Evolutionary conservation across 2,888 invertebrate genomes (phyloP).

Genomic region (Cyclophora albipunctata): DNA sequence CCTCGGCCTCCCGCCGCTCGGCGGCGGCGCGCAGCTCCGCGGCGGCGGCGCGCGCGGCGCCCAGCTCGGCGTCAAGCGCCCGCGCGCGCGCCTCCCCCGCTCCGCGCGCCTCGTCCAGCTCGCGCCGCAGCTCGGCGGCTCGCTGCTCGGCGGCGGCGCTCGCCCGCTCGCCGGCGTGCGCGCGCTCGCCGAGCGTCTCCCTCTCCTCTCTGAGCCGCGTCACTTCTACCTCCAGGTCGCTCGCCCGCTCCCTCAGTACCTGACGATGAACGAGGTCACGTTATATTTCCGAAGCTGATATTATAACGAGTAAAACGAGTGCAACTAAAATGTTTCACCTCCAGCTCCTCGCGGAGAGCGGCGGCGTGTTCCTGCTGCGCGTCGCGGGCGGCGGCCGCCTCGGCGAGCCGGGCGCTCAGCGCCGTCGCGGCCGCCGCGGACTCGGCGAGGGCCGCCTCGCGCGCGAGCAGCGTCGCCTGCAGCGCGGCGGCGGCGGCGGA

Average conservation of each 20-base stretch:
- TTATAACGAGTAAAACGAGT: no score
- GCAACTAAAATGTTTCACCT: neutral
- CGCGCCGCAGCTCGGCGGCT: slow-evolving; percentile 12
- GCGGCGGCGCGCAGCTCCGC: slow-evolving; percentile 14
- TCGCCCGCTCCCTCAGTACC: neutral
- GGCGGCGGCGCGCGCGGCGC: slow-evolving; percentile 20
- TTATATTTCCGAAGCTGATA: no score
- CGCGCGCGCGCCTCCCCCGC: slow-evolving; percentile 12
- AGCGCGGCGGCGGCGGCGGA: slow-evolving; percentile 14
- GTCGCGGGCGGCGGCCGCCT: neutral
- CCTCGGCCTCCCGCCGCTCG: slow-evolving; percentile 26
- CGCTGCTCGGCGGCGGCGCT: slow-evolving; percentile 22
- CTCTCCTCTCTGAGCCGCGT: slow-evolving; percentile 7
- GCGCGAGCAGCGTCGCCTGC: slow-evolving; percentile 2
- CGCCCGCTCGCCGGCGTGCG: slow-evolving; percentile 8
- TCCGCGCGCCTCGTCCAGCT: slow-evolving; percentile 17
- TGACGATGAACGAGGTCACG: neutral
- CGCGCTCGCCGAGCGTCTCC: slow-evolving; percentile 24
- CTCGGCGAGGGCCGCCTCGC: slow-evolving; percentile 26
- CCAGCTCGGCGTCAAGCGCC: slow-evolving; percentile 23
- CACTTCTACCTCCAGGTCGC: neutral
- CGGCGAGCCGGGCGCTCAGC: neutral
- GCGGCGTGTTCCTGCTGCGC: neutral
- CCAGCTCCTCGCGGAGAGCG: neutral
- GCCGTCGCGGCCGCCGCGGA: slow-evolving; percentile 10